A percentile compares a stretch with the other conserved stretches of the same genome.
phyloP scores from a whole-genome alignment of 2,797 vertebrate species.

The Acipenser ruthenus region DNA sequence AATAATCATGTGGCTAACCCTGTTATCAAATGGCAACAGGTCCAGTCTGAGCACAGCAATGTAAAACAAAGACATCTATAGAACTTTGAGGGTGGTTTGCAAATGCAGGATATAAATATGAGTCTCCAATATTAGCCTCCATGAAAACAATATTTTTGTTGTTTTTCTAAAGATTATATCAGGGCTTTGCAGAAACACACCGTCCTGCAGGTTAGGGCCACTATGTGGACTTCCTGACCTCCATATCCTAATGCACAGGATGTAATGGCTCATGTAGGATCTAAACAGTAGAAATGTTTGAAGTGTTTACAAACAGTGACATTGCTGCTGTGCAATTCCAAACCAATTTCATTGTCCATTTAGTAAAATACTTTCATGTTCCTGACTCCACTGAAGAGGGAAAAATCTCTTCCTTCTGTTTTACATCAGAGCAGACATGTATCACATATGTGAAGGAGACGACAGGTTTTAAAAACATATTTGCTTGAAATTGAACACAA shows the following conservation, averaged over 20 bases:
- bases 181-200: no score
- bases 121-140: no score
- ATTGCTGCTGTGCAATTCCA: not conserved
- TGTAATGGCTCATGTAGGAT: not conserved
- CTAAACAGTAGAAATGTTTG: conserved; percentile 1
- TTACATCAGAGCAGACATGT: not conserved
- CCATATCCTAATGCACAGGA: not conserved
- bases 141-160: no score
- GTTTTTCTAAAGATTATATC: no score
- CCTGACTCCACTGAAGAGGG: not conserved
- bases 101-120: no score
- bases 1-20: no score
- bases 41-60: no score
- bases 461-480: not conserved
- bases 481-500: not conserved
- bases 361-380: conserved; percentile 1
- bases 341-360: conserved; percentile 5
- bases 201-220: no score
- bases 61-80: no score
- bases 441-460: not conserved
- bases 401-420: conserved; percentile 2
- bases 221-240: not conserved
- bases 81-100: no score
- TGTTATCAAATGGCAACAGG: no score
- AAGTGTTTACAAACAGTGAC: conserved; percentile 3